phyloP scores from a whole-genome alignment of 2,888 invertebrate species.

The Carcina quercana region DNA sequence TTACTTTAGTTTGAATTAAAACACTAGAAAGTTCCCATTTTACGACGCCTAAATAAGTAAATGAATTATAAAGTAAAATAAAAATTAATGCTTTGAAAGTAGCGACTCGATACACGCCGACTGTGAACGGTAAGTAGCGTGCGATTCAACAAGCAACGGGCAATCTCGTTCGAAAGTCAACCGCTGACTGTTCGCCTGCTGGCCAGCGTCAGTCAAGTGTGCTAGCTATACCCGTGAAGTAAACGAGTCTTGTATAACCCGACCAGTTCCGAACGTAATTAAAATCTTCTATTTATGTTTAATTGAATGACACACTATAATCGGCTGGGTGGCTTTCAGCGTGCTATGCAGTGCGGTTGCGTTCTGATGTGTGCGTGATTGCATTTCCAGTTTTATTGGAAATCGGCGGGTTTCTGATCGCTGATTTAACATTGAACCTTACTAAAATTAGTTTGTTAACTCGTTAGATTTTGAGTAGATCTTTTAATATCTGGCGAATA shows the following conservation, averaged over 20 bases:
- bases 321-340: constrained; percentile 21
- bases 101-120: constrained; percentile 14
- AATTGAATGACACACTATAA: constrained; percentile 19
- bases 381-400: constrained; percentile 20
- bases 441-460: no score
- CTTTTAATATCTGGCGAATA: no score
- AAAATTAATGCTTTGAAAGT: constrained; percentile 5
- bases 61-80: constrained; percentile 4
- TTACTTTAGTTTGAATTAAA: constrained; percentile 10
- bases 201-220: constrained; percentile 46
- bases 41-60: constrained; percentile 12
- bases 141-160: constrained; percentile 33
- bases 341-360: constrained; percentile 1
- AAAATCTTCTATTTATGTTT: constrained; percentile 23
- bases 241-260: constrained; percentile 35
- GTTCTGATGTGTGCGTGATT: constrained; percentile 9
- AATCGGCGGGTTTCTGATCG: constrained; percentile 14
- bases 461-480: no score
- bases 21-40: constrained; percentile 22
- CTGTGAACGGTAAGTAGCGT: constrained; percentile 21
- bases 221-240: constrained; percentile 26
- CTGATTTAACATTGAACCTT: constrained; percentile 17
- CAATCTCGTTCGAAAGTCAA: constrained; percentile 61
- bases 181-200: constrained; percentile 50
- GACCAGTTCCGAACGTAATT: constrained; percentile 32